A percentile compares a stretch with the other conserved stretches of the same genome.
Conservation (phyloP, 2,797 vertebrate genomes). For the Melanotaenia maccullochi region DNA sequence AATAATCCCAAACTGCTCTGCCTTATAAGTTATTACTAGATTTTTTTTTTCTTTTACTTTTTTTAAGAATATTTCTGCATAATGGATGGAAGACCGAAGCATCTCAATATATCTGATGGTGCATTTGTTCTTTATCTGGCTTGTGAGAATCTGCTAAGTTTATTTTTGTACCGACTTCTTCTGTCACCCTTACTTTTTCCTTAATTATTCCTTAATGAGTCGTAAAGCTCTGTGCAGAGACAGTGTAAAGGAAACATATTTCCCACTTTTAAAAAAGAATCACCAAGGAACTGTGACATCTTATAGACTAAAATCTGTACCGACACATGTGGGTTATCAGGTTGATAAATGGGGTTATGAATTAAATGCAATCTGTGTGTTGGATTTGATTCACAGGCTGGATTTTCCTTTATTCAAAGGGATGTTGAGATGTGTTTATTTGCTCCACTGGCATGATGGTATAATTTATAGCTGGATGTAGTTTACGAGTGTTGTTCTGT, state of each 20-base stretch:
- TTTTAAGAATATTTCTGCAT: not conserved
- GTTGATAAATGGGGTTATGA: conserved; percentile 55
- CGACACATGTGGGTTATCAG: conserved; percentile 4
- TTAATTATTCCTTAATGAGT: conserved; percentile 49
- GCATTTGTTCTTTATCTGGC: conserved; percentile 27
- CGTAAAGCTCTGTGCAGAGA: conserved; percentile 31
- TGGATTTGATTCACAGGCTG: conserved; percentile 50
- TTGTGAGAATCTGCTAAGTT: conserved; percentile 36
- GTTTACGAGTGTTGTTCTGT: conserved; percentile 65
- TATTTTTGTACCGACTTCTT: conserved; percentile 51
- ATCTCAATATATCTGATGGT: conserved; percentile 1
- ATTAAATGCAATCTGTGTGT: conserved; percentile 50
- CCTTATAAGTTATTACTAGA: not conserved
- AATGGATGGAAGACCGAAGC: not conserved
- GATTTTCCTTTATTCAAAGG: conserved; percentile 50
- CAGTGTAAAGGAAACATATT: conserved; percentile 10
- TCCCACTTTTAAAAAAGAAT: conserved; percentile 5
- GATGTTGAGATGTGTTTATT: conserved; percentile 64
- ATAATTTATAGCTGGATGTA: conserved; percentile 63
- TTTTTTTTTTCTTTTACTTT: too few relatives aligned
- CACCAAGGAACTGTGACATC: conserved; percentile 7
- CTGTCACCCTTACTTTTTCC: conserved; percentile 33
- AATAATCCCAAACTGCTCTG: not conserved
- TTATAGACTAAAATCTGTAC: conserved; percentile 17
- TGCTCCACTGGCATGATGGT: conserved; percentile 52